phyloP scores from a whole-genome alignment of 2,888 invertebrate genomes.

The Lepidocyrtoides sp. region DNA sequence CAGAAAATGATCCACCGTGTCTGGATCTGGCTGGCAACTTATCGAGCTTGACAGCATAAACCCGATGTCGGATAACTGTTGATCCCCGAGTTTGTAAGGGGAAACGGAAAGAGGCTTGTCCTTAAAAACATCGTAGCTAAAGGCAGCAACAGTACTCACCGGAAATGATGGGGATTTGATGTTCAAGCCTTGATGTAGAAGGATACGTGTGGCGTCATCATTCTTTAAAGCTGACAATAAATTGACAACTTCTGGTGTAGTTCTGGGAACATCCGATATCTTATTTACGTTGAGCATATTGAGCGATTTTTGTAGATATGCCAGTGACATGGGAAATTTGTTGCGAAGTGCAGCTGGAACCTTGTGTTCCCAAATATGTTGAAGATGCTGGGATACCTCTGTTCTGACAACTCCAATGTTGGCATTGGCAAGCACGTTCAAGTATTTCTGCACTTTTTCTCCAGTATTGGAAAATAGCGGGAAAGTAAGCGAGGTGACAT shows the following conservation, averaged over 20 bases:
- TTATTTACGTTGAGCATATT: slow-evolving; percentile 51
- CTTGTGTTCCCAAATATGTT: not conserved
- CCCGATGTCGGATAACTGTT: slow-evolving; percentile 72
- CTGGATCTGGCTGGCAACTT: slow-evolving; percentile 21
- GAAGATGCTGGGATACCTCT: slow-evolving; percentile 48
- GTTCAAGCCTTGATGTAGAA: slow-evolving; percentile 58
- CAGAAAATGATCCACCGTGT: slow-evolving; percentile 11
- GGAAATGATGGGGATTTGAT: slow-evolving; percentile 59
- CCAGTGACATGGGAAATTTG: slow-evolving; percentile 46
- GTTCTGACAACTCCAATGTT: slow-evolving; percentile 21
- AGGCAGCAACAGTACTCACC: slow-evolving; percentile 52
- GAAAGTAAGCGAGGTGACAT: not conserved
- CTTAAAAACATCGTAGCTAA: slow-evolving; percentile 72
- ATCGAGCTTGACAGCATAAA: slow-evolving; percentile 62
- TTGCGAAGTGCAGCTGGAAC: not conserved
- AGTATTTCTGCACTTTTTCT: slow-evolving; percentile 33
- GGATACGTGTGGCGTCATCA: slow-evolving; percentile 55
- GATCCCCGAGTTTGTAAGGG: slow-evolving; percentile 56
- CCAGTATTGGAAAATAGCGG: not conserved
- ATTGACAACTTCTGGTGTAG: slow-evolving; percentile 45
- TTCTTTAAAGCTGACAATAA: slow-evolving; percentile 54
- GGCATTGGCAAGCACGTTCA: slow-evolving; percentile 12
- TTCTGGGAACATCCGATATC: slow-evolving; percentile 64
- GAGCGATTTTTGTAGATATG: slow-evolving; percentile 61
- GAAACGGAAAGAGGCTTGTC: slow-evolving; percentile 40